Evolutionary conservation across 1,140 invertebrate species (phyloP), one percentile per base, ranked within the genome.

Genomic region (Spodoptera frugiperda): DNA sequence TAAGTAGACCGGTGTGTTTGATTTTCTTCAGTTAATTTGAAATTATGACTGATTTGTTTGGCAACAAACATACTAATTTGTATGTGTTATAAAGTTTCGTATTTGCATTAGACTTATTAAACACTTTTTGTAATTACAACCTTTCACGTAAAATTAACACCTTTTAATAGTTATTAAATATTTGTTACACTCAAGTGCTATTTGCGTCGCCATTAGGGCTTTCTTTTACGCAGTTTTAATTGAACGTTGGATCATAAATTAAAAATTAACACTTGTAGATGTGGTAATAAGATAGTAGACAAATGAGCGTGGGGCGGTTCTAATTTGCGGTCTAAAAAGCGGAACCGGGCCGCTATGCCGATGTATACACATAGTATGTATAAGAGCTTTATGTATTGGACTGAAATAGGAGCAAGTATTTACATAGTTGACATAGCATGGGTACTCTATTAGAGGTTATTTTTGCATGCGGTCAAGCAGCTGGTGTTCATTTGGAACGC

Each of bases 81-180:
- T 12, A 10, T 19, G 33, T 25, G 33, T 30, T 19, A 8, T 5
- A 17, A 14, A 25, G 19, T 25, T 46, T 70, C 39, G 15, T 30
- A 46, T 46, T 72, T 73, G 44, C 33, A 25, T 48, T 33, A 5
- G 44, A 46, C 19, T 53, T 63, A 75, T 51, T 75, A 49, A 63
- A 53, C 46, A 15, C 72, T 75, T 39, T 51, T 51, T 63, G n/a
- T 53, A 75, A 61, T 63, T 65, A 53, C 11, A 39, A 44, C n/a
- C 33, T 73, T 73, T 49, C 39, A 57, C 25, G 17, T 59, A 12
- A 33, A 73, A 30, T 73, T 73, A 48, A 48, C 71, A 61, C 19
- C 55, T 73, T 61, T 49, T 61, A 49, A 73, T 73, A 55, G 55
- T 73, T 61, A 61, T 73, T 59, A 59, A 73, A 73, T 73, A 73